A percentile compares a stretch with the other conserved stretches of the same genome.
phyloP scores from a whole-genome alignment of 2,888 invertebrate species.

The Drosophila acutilabella region DNA sequence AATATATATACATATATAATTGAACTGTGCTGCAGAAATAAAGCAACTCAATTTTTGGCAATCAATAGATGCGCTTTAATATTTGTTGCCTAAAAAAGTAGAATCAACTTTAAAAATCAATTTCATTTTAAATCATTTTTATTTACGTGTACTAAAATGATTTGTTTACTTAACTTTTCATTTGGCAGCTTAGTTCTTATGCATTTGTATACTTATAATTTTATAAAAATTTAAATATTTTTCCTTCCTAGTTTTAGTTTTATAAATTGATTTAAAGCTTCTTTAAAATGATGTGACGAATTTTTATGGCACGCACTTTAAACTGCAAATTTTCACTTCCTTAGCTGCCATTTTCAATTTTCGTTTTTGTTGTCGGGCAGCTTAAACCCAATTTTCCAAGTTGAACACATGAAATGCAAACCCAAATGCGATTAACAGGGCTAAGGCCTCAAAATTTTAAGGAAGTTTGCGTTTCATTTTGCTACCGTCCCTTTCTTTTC shows the following conservation, averaged over 20 bases:
- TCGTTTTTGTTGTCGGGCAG: constrained; percentile 2
- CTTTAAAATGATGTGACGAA: no score
- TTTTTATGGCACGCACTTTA: background rate
- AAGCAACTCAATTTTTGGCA: constrained; percentile 36
- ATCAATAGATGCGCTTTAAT: constrained; percentile 17
- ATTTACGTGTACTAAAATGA: no score
- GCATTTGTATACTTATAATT: no score
- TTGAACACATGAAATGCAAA: constrained; percentile 37
- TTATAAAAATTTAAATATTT: no score
- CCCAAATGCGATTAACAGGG: constrained; percentile 54
- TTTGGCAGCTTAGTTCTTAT: no score
- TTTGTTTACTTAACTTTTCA: no score
- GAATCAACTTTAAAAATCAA: background rate
- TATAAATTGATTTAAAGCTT: no score
- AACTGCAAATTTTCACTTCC: background rate
- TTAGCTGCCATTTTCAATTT: background rate
- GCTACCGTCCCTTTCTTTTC: background rate
- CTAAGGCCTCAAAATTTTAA: constrained; percentile 10
- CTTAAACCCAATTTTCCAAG: constrained; percentile 31
- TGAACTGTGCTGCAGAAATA: constrained; percentile 30
- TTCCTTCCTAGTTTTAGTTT: no score
- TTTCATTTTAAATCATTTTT: background rate
- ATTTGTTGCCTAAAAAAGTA: background rate
- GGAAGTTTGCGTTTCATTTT: constrained; percentile 4
- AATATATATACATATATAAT: background rate